A percentile compares a stretch with the other conserved stretches of the same genome.
phyloP scores from a whole-genome alignment of 37 sponge, comb jelly and placozoan species.

The Bolinopsis microptera region DNA sequence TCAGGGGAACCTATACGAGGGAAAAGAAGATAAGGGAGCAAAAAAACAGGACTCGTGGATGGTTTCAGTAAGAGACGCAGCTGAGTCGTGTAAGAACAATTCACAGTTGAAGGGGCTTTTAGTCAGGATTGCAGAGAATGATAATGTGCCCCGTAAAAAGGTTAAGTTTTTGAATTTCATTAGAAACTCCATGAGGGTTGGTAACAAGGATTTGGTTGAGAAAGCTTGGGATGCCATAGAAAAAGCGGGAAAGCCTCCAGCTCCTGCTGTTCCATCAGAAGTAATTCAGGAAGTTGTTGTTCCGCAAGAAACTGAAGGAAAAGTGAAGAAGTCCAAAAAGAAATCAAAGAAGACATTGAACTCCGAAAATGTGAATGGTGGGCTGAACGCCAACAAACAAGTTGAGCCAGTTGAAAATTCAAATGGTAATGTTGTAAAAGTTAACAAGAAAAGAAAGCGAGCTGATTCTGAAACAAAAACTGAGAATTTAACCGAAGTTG shows the following conservation, averaged over 20 bases:
- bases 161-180: conserved; percentile 80
- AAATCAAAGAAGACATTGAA: background rate
- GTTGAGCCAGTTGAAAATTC: background rate
- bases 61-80: conserved; percentile 72
- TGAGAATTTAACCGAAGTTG: background rate
- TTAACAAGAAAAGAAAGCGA: conserved; percentile 15
- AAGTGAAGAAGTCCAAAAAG: background rate
- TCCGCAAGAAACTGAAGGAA: background rate
- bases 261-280: background rate
- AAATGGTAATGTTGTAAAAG: background rate
- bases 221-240: conserved; percentile 46
- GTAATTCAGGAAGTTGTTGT: background rate
- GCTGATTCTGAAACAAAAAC: background rate
- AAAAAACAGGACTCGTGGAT: conserved; percentile 93
- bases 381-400: background rate
- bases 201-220: conserved; percentile 49
- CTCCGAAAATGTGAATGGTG: background rate
- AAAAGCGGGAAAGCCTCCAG: background rate
- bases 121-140: conserved; percentile 77
- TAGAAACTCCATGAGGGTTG: conserved; percentile 43
- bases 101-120: conserved; percentile 73
- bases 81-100: conserved; percentile 64
- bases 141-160: conserved; percentile 94
- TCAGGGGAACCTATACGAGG: conserved; percentile 87
- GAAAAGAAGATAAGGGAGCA: conserved; percentile 77